A percentile compares a stretch with the other conserved stretches of the same genome.
Conservation (phyloP, 2,113 vertebrate species). For the Chloroceryle aenea region DNA sequence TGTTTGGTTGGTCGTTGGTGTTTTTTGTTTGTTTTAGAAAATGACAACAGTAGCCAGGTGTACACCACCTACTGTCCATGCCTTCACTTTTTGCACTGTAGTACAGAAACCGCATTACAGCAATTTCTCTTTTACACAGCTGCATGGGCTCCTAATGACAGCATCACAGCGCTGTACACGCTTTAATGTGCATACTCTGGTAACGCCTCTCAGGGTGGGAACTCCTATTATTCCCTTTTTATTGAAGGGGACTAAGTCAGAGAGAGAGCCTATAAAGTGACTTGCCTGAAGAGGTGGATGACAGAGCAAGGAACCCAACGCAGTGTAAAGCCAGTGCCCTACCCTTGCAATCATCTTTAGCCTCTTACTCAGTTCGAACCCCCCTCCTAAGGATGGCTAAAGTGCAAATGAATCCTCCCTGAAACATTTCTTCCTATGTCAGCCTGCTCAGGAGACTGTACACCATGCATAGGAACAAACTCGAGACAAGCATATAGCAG, state of each 20-base stretch:
- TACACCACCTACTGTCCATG: not conserved
- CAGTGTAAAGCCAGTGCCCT: not conserved
- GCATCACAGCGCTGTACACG: not conserved
- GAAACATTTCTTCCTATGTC: not conserved
- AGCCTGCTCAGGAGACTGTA: not conserved
- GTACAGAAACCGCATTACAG: not conserved
- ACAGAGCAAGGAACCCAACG: not conserved
- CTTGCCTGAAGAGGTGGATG: not conserved
- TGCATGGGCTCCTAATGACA: not conserved
- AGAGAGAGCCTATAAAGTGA: not conserved
- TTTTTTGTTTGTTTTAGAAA: not conserved
- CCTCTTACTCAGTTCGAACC: not conserved
- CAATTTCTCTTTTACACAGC: not conserved
- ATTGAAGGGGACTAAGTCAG: not conserved
- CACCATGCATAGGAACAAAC: not conserved
- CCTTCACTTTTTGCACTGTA: not conserved
- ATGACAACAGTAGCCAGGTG: not conserved
- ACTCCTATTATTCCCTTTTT: not conserved
- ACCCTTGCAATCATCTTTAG: not conserved
- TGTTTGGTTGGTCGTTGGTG: too few species aligned
- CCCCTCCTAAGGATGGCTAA: not conserved
- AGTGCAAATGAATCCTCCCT: not conserved
- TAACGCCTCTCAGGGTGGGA: not conserved
- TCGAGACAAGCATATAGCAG: not conserved
- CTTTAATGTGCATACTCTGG: not conserved